Conservation (phyloP, 2,113 vertebrate species). For the Chamaea fasciata region DNA sequence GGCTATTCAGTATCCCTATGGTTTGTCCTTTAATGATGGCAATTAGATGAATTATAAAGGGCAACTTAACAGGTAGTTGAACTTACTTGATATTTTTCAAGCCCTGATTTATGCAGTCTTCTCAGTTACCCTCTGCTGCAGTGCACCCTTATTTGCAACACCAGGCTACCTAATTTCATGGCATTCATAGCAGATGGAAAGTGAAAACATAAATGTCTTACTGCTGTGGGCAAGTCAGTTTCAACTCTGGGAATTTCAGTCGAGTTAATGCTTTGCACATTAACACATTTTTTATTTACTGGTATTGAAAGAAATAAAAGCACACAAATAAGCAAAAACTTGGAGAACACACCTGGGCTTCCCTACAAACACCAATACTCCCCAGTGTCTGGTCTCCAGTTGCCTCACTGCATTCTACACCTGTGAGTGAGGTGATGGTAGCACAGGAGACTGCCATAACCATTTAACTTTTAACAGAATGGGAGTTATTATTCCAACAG, state of each 20-base stretch:
- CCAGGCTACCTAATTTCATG: not conserved
- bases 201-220: not conserved
- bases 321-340: not conserved
- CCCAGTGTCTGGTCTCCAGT: not conserved
- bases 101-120: not conserved
- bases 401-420: fast-evolving
- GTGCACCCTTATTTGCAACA: not conserved
- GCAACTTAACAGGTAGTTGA: not conserved
- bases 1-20: not conserved
- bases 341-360: not conserved
- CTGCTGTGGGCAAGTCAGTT: not conserved
- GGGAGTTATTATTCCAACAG: not conserved
- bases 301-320: not conserved
- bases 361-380: not conserved
- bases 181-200: not conserved
- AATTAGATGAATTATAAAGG: not conserved
- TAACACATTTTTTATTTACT: not conserved
- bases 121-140: not conserved
- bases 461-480: not conserved
- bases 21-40: not conserved
- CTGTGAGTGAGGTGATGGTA: not conserved
- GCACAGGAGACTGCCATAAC: not conserved
- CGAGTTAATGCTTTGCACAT: not conserved
- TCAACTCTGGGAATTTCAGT: not conserved
- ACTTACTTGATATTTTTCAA: not conserved